Base-by-base conservation (phyloP, 1,140 invertebrate genomes). In the Drosophila parvula region DNA sequence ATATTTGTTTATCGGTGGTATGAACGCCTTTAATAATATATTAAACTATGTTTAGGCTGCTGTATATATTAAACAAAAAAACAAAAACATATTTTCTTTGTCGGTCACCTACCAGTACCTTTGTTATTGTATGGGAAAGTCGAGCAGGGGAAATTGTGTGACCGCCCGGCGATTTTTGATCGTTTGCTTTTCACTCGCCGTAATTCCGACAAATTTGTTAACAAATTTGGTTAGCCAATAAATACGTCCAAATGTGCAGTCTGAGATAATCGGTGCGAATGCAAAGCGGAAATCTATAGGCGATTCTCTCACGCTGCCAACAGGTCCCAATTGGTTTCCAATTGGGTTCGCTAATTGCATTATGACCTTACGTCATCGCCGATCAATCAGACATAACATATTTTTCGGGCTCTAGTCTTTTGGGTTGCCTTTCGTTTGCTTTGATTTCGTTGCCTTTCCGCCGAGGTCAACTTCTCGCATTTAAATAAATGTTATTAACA, bases 331-430 rank as follows among this genome's bases (percentile, higher is more conserved):
- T 68, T 44, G 74, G 62, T 77, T 77, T 76, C 53, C 48, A 58
- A 76, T 76, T 67, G 43, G 61, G 10, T 55, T 57, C 7, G 53
- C 69, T 73, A 73, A 73, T 73, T 73, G 69, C 69, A 73, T 59
- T 71, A 34, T 18, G 32, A 18, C 11, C 61, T 76, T 76, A 56
- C 73, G 74, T 77, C 73, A 77, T 68, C 32, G 7, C 4, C 55
- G 8, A 41, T 74, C 57, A 47, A 45, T 62, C 40, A 70, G 41
- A 43, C 47, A 40, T 16, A 38, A 40, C 6, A 28, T 47, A 34
- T 61, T 51, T 53, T 60, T 51, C 36, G n/a, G 5, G 34, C 14
- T 43, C n/a, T 28, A 22, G 10, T 36, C 40, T 44, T 44, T 57
- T 22, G 12, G 10, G 40, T 68, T 67, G 9, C 30, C 50, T 36